phyloP scores from a whole-genome alignment of 1,140 invertebrate genomes.

The Harpegnathos saltator region DNA sequence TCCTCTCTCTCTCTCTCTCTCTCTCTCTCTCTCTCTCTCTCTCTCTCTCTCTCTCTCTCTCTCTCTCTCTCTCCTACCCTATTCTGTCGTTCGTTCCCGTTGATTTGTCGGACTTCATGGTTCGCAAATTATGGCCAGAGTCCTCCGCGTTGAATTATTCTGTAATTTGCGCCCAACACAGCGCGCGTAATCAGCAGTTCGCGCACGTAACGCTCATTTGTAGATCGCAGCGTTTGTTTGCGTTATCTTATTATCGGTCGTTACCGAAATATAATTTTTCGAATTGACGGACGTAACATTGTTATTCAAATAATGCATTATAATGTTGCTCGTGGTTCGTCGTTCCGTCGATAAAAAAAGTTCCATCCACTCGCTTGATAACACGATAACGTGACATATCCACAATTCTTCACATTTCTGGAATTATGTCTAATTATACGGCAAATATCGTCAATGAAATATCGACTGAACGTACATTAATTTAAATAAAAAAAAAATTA shows the following conservation, averaged over 20 bases:
- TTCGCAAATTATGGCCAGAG: slow-evolving; percentile 31
- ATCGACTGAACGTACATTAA: slow-evolving; percentile 14
- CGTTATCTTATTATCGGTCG: slow-evolving; percentile 47
- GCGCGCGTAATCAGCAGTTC: slow-evolving; percentile 31
- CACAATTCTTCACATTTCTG: not conserved
- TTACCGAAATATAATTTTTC: slow-evolving; percentile 58
- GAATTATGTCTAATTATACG: slow-evolving; percentile 1
- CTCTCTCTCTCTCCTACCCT: no score
- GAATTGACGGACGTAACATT: slow-evolving; percentile 7
- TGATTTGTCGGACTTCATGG: slow-evolving; percentile 25
- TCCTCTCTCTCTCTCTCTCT: not conserved
- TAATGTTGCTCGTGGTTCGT: slow-evolving; percentile 20
- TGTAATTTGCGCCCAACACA: slow-evolving; percentile 29
- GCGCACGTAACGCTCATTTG: slow-evolving; percentile 41
- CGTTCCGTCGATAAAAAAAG: slow-evolving; percentile 33
- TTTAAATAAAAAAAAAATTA: slow-evolving; percentile 10
- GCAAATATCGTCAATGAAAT: not conserved
- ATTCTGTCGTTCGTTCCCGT: not conserved
- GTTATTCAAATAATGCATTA: slow-evolving; percentile 37
- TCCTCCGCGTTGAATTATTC: slow-evolving; percentile 38
- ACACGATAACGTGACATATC: slow-evolving; percentile 24
- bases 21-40: no score
- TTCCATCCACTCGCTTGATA: not conserved
- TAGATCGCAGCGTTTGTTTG: slow-evolving; percentile 45
- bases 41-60: not conserved